phyloP scores from a whole-genome alignment of 2,797 vertebrate species.

The Sebastes nivosus region DNA sequence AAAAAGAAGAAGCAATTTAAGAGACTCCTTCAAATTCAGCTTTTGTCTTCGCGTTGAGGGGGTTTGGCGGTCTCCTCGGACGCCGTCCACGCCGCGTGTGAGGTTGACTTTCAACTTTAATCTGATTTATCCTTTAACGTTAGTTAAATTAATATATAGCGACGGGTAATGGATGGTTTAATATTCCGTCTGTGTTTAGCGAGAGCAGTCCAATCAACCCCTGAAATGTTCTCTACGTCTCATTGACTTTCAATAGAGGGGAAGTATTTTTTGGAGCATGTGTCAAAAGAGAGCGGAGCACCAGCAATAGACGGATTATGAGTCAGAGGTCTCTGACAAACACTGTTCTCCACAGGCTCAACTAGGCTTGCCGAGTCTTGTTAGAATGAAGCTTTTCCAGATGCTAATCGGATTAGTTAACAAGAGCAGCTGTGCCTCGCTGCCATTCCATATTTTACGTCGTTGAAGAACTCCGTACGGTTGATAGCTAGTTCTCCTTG shows the following conservation, averaged over 20 bases:
- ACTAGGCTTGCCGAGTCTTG: conserved; percentile 16
- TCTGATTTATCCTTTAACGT: background rate
- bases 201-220: background rate
- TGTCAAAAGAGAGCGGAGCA: conserved; percentile 3
- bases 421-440: conserved; percentile 5
- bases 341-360: background rate
- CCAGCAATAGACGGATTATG: conserved; percentile 1
- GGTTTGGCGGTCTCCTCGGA: background rate
- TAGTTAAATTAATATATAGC: background rate
- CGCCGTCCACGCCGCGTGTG: background rate
- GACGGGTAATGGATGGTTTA: background rate
- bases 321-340: conserved; percentile 34
- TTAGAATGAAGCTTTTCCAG: conserved; percentile 18
- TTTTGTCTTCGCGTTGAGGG: background rate
- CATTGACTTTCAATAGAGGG: conserved; percentile 17
- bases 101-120: background rate
- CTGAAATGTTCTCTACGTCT: background rate
- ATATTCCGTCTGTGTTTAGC: background rate
- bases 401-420: conserved; percentile 44
- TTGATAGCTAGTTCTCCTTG: conserved; percentile 30
- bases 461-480: conserved; percentile 41
- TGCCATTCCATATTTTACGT: conserved; percentile 3
- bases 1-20: background rate
- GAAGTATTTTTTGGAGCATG: background rate
- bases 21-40: background rate